Evolutionary conservation across 2,113 vertebrate species (phyloP).

Genomic region (Panthera leo): DNA sequence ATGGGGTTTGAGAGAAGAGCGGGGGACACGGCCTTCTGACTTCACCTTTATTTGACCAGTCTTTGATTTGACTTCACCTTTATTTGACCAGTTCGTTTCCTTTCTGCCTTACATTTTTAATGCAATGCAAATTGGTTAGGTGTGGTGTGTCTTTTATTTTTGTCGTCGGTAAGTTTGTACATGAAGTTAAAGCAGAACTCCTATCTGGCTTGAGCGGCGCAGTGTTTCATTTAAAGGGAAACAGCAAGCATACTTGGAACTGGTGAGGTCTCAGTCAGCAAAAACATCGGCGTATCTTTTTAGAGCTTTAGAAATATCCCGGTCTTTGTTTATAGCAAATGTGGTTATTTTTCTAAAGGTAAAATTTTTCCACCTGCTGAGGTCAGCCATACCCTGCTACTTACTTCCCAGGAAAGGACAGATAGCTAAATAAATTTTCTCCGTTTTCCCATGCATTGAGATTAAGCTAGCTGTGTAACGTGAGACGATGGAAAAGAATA

Average conservation of each 20-base stretch:
- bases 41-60: not conserved
- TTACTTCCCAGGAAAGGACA: not conserved
- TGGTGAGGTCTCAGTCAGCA: not conserved
- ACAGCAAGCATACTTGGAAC: not conserved
- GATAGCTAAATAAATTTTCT: not conserved
- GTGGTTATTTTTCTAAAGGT: not conserved
- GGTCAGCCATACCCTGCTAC: not conserved
- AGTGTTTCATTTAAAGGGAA: not conserved
- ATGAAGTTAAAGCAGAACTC: not conserved
- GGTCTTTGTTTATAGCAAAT: not conserved
- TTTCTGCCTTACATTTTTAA: constrained; percentile 71
- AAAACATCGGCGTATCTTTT: not conserved
- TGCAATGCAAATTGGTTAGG: constrained; percentile 60
- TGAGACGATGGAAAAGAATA: not conserved
- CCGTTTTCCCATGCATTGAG: not conserved
- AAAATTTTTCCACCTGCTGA: not conserved
- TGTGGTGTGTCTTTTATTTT: not conserved
- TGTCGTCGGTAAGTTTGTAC: constrained; percentile 15
- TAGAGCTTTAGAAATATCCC: not conserved
- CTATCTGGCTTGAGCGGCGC: not conserved
- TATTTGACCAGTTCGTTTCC: not conserved
- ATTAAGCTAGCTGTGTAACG: not conserved
- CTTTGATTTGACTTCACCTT: not conserved
- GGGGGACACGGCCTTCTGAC: not conserved
- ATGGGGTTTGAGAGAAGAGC: too few species aligned